Evolutionary conservation across 2,797 vertebrate genomes (phyloP), one percentile per base, ranked within the genome.

Genomic region (Coilia nasus): DNA sequence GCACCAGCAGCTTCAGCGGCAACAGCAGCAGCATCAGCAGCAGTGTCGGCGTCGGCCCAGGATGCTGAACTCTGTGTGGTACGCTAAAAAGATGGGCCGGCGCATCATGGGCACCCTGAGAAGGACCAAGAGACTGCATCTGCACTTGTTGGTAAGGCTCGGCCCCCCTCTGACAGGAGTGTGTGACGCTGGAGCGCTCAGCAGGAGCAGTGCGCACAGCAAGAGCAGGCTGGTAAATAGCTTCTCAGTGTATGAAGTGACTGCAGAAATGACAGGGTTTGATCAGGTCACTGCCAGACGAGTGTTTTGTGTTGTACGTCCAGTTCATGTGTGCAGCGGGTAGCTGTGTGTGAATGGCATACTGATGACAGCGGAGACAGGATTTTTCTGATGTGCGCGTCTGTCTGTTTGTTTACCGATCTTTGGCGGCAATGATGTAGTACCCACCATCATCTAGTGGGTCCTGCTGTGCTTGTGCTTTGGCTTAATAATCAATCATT

Each of bases 41-140:
- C n/a, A 67, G 62, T 67, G 62, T 67, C 67, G 31, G 67, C 88
- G 90, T 88, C 88, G 92, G 88, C 88, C 50, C 75, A 86, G 28
- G 75, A 97, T 97, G 97, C 94, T 97, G 87, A 93, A 94, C 87
- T 96, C 95, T 0, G 94, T 96, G 89, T 97, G 96, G 95, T 93
- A 88, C 88, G 96, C 96, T 85, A 96, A 95, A 88, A 97, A 94
- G 94, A 94, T 96, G 95, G 95, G 97, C 85, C 93, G 95, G 87
- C 95, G 96, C 88, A 94, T 97, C 89, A 95, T 96, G 93, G 94
- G 93, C 88, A 96, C 95, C 82, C 92, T 97, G 85, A 82, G 94
- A 92, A 95, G 95, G 89, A 96, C 94, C 92, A 96, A 95, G 90
- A 90, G 92, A 82, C 96, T 96, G 60, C 95, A 94, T 90, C 94